Evolutionary conservation across 2,113 vertebrate species (phyloP), one percentile per base, ranked within the genome.

Genomic region (Amblyopsis rosae): DNA sequence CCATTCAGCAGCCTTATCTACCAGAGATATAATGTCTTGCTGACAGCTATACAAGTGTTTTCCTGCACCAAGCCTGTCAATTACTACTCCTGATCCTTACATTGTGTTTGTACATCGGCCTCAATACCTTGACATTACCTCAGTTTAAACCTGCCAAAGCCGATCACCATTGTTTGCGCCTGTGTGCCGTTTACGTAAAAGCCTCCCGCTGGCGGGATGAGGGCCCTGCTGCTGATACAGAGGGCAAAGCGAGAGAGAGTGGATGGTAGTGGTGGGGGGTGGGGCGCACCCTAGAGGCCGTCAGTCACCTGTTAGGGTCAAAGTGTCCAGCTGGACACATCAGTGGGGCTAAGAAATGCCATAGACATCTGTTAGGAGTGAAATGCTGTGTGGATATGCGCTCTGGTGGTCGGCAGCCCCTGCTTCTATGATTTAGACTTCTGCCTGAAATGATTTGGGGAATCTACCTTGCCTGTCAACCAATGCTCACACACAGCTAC

Each of bases 21-120:
- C 67, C 77, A 53, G 67, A 87, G 86, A 89, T 86, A 73, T 88
- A 88, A 87, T 70, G 79, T 67, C 65, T 45, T 72, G 78, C 81
- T 73, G 85, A 88, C 81, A 55, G 66, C 51, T 64, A 13, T 33
- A 65, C 65, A 72, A 82, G 71, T 66, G 70, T 73, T 33, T 75
- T 77, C 80, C 86, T 65, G 68, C 76, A 76, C 60, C 56, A 49
- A 82, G 47, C 67, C 54, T 55, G 66, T 81, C 79, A 76, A 72
- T 83, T 77, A 69, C 63, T 51, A 47, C 55, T 77, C 79, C 55
- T 68, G 79, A 80, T 69, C 61, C 73, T 76, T 66, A 17, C 48
- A 70, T 69, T 72, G 71, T 65, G 4, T n/a, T 55, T 46, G 63
- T 67, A 57, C 86, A 71, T 90, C 81, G 87, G 59, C 66, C 72